phyloP scores from a whole-genome alignment of 2,888 invertebrate genomes.

The Cyaniris semiargus region DNA sequence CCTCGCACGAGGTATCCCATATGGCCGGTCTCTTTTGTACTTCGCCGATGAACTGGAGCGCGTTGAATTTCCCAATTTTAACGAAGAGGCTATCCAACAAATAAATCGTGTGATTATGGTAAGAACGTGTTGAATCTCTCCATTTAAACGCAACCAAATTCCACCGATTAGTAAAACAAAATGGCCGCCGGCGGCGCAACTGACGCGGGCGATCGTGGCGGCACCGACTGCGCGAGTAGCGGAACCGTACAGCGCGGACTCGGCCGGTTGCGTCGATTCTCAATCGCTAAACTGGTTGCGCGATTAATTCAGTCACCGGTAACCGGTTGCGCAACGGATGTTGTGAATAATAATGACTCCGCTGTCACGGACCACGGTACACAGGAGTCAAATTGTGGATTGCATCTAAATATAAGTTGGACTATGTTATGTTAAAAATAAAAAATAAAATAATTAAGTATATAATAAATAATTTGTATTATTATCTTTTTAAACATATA shows the following conservation, averaged over 20 bases:
- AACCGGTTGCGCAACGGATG: not conserved
- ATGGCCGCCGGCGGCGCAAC: constrained; percentile 3
- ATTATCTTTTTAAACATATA: not conserved
- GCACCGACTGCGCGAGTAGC: not conserved
- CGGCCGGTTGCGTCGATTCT: not conserved
- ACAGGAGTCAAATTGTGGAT: too few relatives aligned
- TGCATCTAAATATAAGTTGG: too few relatives aligned
- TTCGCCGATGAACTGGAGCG: not conserved
- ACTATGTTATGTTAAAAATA: too few relatives aligned
- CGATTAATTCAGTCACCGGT: not conserved
- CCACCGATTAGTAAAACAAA: not conserved
- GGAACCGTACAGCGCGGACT: not conserved
- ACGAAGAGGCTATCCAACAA: not conserved
- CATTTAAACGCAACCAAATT: too few relatives aligned
- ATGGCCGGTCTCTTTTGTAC: not conserved
- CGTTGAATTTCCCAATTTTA: not conserved
- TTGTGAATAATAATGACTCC: not conserved
- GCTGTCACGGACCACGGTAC: not conserved
- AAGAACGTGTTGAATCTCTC: too few relatives aligned
- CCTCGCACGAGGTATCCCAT: not conserved
- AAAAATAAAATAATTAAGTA: too few relatives aligned
- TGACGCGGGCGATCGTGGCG: not conserved
- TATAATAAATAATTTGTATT: not conserved
- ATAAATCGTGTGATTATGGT: too few relatives aligned
- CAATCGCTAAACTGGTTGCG: not conserved